Percentiles rank a stretch among this genome's conserved stretches.
Conservation (phyloP, 2,888 invertebrate genomes). For the Trisateles emortualis region DNA sequence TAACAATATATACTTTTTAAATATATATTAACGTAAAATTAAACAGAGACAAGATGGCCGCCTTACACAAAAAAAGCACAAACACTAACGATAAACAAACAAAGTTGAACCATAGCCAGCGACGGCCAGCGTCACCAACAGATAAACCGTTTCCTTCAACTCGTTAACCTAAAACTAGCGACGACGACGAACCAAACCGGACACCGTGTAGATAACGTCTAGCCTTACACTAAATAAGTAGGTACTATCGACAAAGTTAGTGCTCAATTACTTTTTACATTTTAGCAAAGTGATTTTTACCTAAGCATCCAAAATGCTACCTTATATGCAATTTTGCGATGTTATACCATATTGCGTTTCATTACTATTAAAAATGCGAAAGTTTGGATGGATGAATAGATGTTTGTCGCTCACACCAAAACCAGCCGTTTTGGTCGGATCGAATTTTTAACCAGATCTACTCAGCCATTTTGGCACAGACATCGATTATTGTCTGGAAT, state of each 20-base stretch:
- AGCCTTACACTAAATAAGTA: background rate
- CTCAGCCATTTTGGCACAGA: no score
- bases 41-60: background rate
- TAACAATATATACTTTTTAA: background rate
- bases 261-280: no score
- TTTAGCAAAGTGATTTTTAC: no score
- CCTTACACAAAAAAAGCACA: background rate
- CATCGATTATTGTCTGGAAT: no score
- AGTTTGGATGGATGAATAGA: no score
- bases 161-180: background rate
- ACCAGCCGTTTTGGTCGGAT: no score
- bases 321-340: no score
- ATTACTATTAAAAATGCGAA: no score
- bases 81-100: constrained; percentile 10
- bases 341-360: no score
- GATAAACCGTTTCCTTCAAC: constrained; percentile 2
- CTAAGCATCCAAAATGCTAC: no score
- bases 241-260: background rate
- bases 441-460: no score
- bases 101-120: background rate
- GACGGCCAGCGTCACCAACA: background rate
- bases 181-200: background rate
- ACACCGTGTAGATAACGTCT: constrained; percentile 1
- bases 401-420: no score
- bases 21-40: background rate